These are phyloP conservation scores for Diabrotica balteata DNA, from an alignment of 2,888 invertebrate genomes.

Conservation along the genomic window DNA sequence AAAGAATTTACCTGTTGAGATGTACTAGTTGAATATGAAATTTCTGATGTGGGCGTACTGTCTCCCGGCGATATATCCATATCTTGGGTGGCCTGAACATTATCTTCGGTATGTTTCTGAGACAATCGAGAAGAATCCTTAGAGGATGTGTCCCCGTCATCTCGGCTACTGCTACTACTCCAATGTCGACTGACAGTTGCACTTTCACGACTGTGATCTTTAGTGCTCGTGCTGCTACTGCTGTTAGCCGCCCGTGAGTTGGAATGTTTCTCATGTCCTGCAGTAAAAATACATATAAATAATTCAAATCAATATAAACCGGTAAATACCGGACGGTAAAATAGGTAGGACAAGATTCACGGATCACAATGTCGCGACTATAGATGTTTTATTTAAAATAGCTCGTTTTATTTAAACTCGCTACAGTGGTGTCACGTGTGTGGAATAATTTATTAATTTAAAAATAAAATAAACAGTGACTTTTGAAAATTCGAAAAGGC, in stretches of 20 bases:
- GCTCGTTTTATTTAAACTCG: no score
- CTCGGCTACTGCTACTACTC: constrained; percentile 54
- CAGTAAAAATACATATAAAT: background rate
- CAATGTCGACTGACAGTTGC: constrained; percentile 55
- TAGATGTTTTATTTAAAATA: no score
- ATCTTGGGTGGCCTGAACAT: constrained; percentile 62
- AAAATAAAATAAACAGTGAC: no score
- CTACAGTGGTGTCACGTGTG: no score
- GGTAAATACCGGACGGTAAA: no score
- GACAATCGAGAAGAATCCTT: constrained; percentile 53
- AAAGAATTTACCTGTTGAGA: constrained; percentile 10
- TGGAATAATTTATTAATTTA: no score
- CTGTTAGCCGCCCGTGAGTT: constrained; percentile 66
- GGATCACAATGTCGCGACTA: no score
- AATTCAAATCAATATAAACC: no score
- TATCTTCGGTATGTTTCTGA: constrained; percentile 48
- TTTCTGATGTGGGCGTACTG: constrained; percentile 86
- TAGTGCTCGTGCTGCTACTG: constrained; percentile 59
- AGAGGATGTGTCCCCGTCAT: constrained; percentile 47
- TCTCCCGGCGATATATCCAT: constrained; percentile 95
- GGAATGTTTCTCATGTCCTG: constrained; percentile 78
- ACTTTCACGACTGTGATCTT: constrained; percentile 49
- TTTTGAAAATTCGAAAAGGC: no score
- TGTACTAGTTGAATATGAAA: constrained; percentile 64
- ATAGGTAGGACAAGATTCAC: no score